Conservation (phyloP, 2,797 vertebrate species). For the Lacerta viridis region DNA sequence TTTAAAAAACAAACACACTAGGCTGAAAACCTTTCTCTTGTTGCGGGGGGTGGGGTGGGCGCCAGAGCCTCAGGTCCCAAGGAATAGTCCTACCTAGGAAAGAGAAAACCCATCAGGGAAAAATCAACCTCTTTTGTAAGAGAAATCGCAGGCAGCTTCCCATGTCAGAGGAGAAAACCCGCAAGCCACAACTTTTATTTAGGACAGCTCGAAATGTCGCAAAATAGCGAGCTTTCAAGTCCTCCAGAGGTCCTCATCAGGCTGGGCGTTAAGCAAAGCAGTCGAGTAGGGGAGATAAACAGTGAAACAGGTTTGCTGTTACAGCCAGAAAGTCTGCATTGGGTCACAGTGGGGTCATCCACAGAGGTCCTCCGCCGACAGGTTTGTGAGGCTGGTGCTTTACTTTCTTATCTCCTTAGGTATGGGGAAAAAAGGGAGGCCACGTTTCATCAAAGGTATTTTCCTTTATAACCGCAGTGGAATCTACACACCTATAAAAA, state of each 20-base stretch:
- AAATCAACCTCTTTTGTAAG: not conserved
- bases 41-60: no score
- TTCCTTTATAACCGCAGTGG: no score
- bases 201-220: not conserved
- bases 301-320: no score
- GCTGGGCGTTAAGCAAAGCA: no score
- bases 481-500: no score
- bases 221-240: not conserved
- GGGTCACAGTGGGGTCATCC: no score
- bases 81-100: not conserved
- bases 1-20: not conserved
- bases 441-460: no score
- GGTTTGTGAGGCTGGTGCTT: no score
- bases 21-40: fast-evolving
- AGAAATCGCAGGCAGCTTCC: not conserved
- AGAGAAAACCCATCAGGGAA: not conserved
- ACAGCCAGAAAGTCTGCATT: no score
- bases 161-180: not conserved
- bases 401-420: no score
- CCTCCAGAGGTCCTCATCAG: not conserved
- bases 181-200: not conserved
- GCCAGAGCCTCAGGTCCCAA: not conserved
- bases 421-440: no score
- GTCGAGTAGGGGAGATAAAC: not conserved
- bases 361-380: no score